Conservation (phyloP, 2,113 vertebrate species). For the Neolamprologus variostigma region DNA sequence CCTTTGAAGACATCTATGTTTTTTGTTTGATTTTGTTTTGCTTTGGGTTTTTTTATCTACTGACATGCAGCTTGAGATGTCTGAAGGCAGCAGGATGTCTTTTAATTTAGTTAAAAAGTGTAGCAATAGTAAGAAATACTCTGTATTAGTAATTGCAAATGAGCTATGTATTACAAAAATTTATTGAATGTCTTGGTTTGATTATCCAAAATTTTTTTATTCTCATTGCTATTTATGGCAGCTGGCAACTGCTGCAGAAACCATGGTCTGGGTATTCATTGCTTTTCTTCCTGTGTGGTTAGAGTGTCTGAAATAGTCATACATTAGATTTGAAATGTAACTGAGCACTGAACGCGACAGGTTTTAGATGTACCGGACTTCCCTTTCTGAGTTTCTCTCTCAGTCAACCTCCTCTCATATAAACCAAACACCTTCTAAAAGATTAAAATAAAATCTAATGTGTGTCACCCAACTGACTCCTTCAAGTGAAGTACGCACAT, state of each 20-base stretch:
- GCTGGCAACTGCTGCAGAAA: background rate
- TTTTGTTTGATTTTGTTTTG: background rate
- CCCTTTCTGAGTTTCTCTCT: background rate
- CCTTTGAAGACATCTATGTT: background rate
- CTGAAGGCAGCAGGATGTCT: background rate
- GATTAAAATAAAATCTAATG: background rate
- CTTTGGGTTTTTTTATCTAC: background rate
- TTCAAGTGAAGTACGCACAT: background rate
- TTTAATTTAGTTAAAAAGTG: background rate
- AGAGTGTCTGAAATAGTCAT: background rate
- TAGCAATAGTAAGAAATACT: background rate
- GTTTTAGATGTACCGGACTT: background rate
- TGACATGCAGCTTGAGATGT: background rate
- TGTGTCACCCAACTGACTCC: background rate
- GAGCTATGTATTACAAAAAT: background rate
- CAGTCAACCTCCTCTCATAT: background rate
- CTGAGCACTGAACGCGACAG: background rate
- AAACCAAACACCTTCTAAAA: background rate
- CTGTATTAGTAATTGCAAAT: background rate
- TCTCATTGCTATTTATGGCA: background rate
- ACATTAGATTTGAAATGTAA: background rate
- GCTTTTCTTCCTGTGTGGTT: background rate
- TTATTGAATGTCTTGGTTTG: background rate
- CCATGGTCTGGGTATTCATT: background rate
- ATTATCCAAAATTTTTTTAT: background rate